phyloP scores from a whole-genome alignment of 2,797 vertebrate species.

The Gadopsis marmoratus region DNA sequence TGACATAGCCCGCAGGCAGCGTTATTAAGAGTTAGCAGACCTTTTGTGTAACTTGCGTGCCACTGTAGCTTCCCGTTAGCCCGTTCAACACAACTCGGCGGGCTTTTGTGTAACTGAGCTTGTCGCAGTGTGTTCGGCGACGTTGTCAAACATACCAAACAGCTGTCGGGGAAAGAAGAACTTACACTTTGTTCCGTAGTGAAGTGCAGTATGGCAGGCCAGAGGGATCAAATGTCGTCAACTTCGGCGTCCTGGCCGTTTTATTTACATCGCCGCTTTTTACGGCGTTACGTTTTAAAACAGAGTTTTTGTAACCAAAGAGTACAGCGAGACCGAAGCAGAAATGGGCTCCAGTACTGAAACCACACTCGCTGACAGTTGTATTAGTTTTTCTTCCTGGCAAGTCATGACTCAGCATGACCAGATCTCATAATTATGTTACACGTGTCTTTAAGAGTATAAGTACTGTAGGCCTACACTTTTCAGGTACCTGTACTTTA shows the following conservation, averaged over 20 bases:
- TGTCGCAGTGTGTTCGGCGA: no score
- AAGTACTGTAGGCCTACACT: no score
- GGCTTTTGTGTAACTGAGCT: background rate
- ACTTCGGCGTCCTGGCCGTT: no score
- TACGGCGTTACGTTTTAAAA: conserved; percentile 53
- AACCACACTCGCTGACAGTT: background rate
- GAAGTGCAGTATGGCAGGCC: no score
- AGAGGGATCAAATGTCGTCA: no score
- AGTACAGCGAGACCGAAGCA: no score
- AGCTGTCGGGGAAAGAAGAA: no score
- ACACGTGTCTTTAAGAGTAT: background rate
- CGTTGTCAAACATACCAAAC: no score
- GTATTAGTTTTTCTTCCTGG: background rate
- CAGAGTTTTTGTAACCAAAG: no score
- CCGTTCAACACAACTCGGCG: background rate
- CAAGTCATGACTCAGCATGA: background rate
- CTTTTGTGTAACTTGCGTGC: background rate
- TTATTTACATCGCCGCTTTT: no score
- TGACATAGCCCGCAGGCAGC: background rate
- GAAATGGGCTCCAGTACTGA: background rate
- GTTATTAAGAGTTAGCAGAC: background rate
- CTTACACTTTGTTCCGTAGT: no score
- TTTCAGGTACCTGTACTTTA: background rate
- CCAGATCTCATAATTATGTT: background rate
- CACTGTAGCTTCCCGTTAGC: background rate